phyloP scores from a whole-genome alignment of 2,797 vertebrate genomes.

The Chloroceryle inda region DNA sequence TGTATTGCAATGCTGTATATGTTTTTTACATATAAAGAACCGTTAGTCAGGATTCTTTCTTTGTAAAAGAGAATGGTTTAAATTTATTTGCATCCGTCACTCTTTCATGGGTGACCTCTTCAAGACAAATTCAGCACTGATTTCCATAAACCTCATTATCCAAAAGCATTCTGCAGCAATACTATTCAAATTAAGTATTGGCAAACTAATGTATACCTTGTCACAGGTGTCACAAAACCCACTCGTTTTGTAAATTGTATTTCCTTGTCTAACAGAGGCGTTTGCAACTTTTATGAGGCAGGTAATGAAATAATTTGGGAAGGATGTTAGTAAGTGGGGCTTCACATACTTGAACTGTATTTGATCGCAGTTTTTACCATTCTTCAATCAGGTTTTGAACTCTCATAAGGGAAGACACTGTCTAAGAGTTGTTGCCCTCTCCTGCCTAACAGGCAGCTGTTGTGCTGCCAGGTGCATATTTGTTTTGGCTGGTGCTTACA shows the following conservation, averaged over 20 bases:
- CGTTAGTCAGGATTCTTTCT: constrained; percentile 11
- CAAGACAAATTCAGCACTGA: constrained; percentile 28
- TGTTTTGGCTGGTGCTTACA: not conserved
- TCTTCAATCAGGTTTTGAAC: not conserved
- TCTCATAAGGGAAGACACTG: not conserved
- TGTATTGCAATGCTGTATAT: not conserved
- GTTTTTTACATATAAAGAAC: not conserved
- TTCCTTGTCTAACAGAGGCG: not conserved
- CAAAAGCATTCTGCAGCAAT: constrained; percentile 33
- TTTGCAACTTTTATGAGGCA: not conserved
- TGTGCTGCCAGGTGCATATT: not conserved
- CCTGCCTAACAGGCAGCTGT: not conserved
- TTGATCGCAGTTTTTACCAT: not conserved
- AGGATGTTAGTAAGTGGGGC: not conserved
- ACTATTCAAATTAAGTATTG: not conserved
- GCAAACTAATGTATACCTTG: not conserved
- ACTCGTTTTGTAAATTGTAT: not conserved
- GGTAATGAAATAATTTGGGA: not conserved
- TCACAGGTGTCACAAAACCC: not conserved
- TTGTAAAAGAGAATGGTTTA: constrained; percentile 49
- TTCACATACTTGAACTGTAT: not conserved
- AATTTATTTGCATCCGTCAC: constrained; percentile 45
- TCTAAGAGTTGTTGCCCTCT: not conserved
- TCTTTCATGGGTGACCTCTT: constrained; percentile 34
- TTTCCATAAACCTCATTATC: constrained; percentile 73